Evolutionary conservation across 1,140 invertebrate genomes (phyloP).

Genomic region (Pogonomyrmex californicus): DNA sequence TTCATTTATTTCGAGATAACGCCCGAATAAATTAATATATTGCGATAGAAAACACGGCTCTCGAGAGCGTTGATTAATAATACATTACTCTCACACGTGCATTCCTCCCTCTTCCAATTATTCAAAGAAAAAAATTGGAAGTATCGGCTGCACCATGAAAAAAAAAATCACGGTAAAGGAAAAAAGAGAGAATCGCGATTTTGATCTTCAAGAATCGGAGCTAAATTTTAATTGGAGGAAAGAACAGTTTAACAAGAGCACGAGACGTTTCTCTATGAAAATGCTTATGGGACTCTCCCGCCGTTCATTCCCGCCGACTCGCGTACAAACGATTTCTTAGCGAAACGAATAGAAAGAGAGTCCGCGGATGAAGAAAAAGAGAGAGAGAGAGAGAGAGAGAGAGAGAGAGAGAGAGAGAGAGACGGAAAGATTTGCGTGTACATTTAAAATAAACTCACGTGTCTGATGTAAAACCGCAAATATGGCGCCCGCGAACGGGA

Average conservation of each 20-base stretch:
- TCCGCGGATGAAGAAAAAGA: not conserved
- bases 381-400: not conserved
- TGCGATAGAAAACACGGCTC: not conserved
- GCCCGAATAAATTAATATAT: conserved; percentile 44
- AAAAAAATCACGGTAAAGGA: not conserved
- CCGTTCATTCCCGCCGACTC: not conserved
- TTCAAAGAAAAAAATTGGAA: not conserved
- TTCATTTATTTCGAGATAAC: conserved; percentile 35
- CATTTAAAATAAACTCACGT: conserved; percentile 69
- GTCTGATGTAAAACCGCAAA: conserved; percentile 70
- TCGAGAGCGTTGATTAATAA: conserved; percentile 9
- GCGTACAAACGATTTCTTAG: conserved; percentile 25
- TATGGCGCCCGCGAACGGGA: not conserved
- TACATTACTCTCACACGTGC: not conserved
- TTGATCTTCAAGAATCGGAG: not conserved
- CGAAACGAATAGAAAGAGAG: not conserved
- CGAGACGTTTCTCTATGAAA: not conserved
- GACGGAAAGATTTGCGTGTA: not conserved
- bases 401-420: not conserved
- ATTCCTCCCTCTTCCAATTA: not conserved
- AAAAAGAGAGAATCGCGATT: not conserved
- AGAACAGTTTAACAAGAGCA: no score
- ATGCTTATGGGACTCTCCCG: not conserved
- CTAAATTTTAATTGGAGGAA: not conserved
- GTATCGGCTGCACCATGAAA: not conserved